Evolutionary conservation across 2,113 vertebrate species (phyloP), one percentile per base, ranked within the genome.

Genomic region (Oryzias celebensis): DNA sequence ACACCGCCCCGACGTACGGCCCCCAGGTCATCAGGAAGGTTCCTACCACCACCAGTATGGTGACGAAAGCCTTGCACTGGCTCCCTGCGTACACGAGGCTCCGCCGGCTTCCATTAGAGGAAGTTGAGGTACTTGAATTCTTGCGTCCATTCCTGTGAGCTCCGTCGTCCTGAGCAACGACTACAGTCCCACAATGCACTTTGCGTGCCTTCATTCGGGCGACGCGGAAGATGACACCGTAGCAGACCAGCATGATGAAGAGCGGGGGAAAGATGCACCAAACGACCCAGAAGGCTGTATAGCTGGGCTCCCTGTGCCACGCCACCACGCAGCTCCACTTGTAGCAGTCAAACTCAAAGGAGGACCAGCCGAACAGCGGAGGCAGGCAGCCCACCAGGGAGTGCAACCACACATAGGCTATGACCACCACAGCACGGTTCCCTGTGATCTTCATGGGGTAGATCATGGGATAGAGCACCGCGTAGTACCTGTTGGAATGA

Each of bases 391-490:
- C 97, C 0, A 95, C 78, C 48, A 98, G 90, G 3, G 98, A 95
- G 87, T 99, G 98, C 0, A 99, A 84, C 98, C 98, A 99, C 75
- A 99, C 91, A 0, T 99, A 99, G 56, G 89, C 90, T 0, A 99
- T 95, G 23, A 92, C 96, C 17, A 98, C 85, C 5, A 94, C 93
- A 0, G 96, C 97, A 16, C 98, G 92, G 89, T 97, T 98, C 49
- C 96, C 96, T 0, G 96, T 98, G 81, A 99, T 97, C 93, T 99
- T 99, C 96, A 95, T 97, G 0, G 97, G 98, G 84, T 99, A 99
- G 73, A 98, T 92, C 98, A 99, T 99, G 0, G 98, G 98, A 83
- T 99, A 99, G 20, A 99, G 89, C 14, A 99, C 98, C 1, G 98
- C 98, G 0, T 99, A 99, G 88, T 99, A 99, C 85, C 98, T 99